Base-by-base conservation (phyloP, 2,888 invertebrate species). In the Pandemis heparana region DNA sequence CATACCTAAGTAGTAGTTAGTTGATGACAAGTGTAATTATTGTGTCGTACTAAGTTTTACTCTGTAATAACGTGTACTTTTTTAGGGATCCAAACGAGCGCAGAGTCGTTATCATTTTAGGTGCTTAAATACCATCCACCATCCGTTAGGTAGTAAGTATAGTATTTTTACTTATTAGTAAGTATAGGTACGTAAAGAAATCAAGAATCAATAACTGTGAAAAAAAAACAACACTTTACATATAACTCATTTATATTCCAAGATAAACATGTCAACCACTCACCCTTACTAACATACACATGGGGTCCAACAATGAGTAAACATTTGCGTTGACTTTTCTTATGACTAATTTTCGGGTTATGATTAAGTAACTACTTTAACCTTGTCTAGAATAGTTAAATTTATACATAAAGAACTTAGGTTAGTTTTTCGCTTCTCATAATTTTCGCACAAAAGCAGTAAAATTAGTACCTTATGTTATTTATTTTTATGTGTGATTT, bases 401-500 rank as follows among this genome's bases (percentile, higher is more conserved):
- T 32, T 1, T 32, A 32, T 32, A 32, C 23, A 32, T 32, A 4
- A 4, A 1, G 23, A 32, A 32, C 23, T 32, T 4, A 32, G 23
- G 23, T 32, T 32, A 32, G 23, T 32, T 32, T 32, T 32, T 32
- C 23, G 1, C 23, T 32, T 32, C 23, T 32, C 23, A 2, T 32
- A 32, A 32, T 4, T 32, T 32, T 32, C 1, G 23, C 2, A 41
- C 41, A 41, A 41, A 41, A 41, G 9, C 41, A 32, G 23, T 32
- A 32, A 32, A 32, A 32, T 2, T 32, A 32, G 23, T 32, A 32
- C 23, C 3, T 32, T 32, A 32, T 32, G 23, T 32, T 43, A 43
- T 12, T 12, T 12, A 43, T 51, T 12, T 5, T 32, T 18, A 51
- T 69, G 16, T 32, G 48, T 12, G 12, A 70, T 65, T 61, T 74